Evolutionary conservation across 2,113 vertebrate genomes (phyloP).

Genomic region (Aepyceros melampus): DNA sequence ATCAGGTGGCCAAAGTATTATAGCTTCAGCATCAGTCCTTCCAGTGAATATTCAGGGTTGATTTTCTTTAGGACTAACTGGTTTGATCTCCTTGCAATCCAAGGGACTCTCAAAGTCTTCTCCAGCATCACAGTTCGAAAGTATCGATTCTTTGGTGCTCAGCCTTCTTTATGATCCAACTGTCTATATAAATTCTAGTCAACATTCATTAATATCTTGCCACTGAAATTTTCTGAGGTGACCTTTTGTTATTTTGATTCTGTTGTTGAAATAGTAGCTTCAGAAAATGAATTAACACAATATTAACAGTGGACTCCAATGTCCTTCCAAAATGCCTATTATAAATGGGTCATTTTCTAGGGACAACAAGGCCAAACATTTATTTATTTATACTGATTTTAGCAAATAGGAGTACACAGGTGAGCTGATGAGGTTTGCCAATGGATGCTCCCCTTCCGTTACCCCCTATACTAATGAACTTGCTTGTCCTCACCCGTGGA

Average conservation of each 20-base stretch:
- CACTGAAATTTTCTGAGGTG: neutral
- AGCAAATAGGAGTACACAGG: neutral
- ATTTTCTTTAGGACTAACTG: neutral
- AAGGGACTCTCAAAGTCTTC: neutral
- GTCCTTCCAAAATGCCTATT: neutral
- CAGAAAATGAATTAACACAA: neutral
- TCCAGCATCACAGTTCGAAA: neutral
- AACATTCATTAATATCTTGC: neutral
- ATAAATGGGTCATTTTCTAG: neutral
- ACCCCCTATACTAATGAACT: neutral
- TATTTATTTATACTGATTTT: neutral
- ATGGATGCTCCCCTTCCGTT: rapidly evolving
- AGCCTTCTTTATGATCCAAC: neutral
- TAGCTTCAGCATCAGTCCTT: neutral
- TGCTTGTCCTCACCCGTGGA: neutral
- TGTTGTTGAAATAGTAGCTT: constrained; percentile 18
- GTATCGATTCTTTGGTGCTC: neutral
- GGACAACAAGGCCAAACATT: neutral
- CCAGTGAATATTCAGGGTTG: neutral
- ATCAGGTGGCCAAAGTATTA: neutral
- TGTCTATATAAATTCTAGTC: neutral
- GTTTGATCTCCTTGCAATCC: neutral
- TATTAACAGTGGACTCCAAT: neutral
- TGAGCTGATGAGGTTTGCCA: neutral
- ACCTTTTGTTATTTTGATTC: neutral